Base-by-base conservation (phyloP, 2,113 vertebrate species). In the Vombatus ursinus region DNA sequence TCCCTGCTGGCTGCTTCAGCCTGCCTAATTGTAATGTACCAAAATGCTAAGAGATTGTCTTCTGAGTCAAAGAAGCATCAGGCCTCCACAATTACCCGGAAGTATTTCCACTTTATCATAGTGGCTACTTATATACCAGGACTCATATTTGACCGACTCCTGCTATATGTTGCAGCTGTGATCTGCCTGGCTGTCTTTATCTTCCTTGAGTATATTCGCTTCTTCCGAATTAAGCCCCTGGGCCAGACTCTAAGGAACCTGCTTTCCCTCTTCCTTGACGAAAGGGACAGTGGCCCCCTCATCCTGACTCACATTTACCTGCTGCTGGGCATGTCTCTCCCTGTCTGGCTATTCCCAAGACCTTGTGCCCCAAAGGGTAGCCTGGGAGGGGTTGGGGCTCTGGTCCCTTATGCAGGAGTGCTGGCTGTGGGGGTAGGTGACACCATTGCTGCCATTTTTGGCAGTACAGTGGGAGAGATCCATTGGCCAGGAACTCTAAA, bases 401-500 rank as follows among this genome's bases (percentile, higher is more conserved):
- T 99, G 84, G 99, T 99, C 7, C 99, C 99, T 26, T 99, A 99
- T 9, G 99, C 99, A 0, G 99, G 99, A 0, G 99, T 99, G 28
- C 96, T 99, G 95, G 99, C 99, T 0, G 99, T 99, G 25, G 99
- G 99, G 0, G 98, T 99, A 0, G 99, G 99, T 0, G 99, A 99
- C 96, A 99, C 99, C 0, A 98, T 99, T 92, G 99, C 99, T 0
- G 99, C 99, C 0, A 97, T 99, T 94, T 99, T 99, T 7, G 99
- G 99, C 92, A 99, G 99, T 96, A 99, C 99, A 8, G 97, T 99
- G 98, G 99, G 99, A 0, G 99, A 99, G 97, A 99, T 99, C 95
- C 99, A 98, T 50, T 99, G 99, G 99, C 99, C 99, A 0, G 99
- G 99, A 57, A 99, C 99, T 11, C 99, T 99, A 98, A 99, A 99